phyloP scores from a whole-genome alignment of 1,140 invertebrate genomes.

The Lepidurus couesii region DNA sequence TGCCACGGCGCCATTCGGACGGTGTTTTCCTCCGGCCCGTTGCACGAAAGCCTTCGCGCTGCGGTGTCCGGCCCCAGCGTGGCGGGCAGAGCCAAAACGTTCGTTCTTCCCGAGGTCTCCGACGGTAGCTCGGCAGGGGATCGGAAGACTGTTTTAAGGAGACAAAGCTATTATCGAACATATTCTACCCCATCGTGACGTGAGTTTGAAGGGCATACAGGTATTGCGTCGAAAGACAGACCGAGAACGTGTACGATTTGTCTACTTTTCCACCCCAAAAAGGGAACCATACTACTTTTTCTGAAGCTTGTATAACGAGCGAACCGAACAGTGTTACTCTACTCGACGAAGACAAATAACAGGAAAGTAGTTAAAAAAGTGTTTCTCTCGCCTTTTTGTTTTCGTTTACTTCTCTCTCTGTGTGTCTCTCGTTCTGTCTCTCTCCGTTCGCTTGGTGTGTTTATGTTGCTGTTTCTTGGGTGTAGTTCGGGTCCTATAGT shows the following conservation, averaged over 20 bases:
- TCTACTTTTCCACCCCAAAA: neutral
- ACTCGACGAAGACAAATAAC: no score
- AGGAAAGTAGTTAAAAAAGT: no score
- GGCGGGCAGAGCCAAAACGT: neutral
- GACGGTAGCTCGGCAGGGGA: conserved; percentile 15
- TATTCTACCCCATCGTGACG: conserved; percentile 10
- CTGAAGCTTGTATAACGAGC: neutral
- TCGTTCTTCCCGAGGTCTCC: neutral
- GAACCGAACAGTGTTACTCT: neutral
- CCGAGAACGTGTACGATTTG: neutral
- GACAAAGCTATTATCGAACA: conserved; percentile 18
- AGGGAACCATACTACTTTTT: neutral
- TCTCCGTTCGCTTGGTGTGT: neutral
- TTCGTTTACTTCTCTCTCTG: no score
- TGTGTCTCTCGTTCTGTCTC: no score
- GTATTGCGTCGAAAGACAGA: neutral
- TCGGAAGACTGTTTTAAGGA: neutral
- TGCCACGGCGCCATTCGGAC: neutral
- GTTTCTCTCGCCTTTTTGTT: no score
- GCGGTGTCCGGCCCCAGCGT: conserved; percentile 11
- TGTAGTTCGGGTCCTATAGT: neutral
- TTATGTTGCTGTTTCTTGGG: neutral
- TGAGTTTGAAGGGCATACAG: neutral
- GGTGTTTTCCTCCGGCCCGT: neutral
- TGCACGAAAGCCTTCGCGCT: conserved; percentile 14